These are phyloP conservation scores for Tauraco hartlaubi DNA, from an alignment of 2,797 vertebrate species.

Conservation along the genomic window DNA sequence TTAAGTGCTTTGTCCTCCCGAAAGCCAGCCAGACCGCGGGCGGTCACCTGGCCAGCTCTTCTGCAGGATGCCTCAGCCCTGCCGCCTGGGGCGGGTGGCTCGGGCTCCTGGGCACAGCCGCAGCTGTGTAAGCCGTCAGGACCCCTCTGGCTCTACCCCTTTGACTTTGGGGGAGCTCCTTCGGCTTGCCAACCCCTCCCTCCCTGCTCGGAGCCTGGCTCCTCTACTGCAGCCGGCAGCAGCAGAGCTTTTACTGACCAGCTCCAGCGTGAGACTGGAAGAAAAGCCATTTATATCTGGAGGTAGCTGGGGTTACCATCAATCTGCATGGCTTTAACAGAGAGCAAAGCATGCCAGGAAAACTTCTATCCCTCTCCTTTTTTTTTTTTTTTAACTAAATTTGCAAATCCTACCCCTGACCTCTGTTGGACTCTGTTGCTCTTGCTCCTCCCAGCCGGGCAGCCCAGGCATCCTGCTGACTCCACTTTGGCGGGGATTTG, in stretches of 20 bases:
- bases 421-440: slow-evolving; percentile 29
- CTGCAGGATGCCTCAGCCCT: neutral
- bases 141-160: neutral
- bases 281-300: neutral
- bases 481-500: neutral
- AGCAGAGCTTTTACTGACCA: neutral
- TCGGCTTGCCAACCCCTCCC: neutral
- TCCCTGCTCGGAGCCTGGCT: fast-evolving
- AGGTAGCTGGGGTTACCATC: neutral
- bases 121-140: neutral
- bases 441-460: slow-evolving; percentile 13
- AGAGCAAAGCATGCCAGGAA: neutral
- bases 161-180: neutral
- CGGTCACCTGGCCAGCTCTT: fast-evolving
- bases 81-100: neutral
- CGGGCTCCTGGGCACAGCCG: fast-evolving
- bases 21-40: neutral
- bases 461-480: slow-evolving; percentile 60
- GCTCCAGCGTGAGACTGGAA: neutral
- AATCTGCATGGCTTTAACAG: neutral
- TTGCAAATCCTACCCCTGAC: slow-evolving; percentile 27
- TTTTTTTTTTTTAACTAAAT: neutral
- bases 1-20: neutral
- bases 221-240: neutral
- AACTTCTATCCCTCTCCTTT: neutral